These are phyloP conservation scores for Loris lydekkerianus DNA, from an alignment of 2,797 vertebrate species.

Conservation along the genomic window DNA sequence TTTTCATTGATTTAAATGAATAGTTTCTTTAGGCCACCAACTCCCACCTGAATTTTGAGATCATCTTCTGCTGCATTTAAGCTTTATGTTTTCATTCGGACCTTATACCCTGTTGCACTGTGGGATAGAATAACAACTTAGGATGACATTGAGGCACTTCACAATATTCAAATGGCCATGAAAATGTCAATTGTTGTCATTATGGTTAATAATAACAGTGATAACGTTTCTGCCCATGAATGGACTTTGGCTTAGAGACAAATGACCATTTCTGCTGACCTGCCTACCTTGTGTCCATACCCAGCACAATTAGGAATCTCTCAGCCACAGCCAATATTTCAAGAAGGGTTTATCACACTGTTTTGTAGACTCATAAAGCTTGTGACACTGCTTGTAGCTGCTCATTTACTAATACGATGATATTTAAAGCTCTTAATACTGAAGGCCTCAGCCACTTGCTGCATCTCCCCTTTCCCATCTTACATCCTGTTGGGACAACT, in stretches of 20 bases:
- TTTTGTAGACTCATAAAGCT: constrained; percentile 69
- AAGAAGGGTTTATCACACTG: constrained; percentile 72
- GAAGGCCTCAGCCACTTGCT: constrained; percentile 11
- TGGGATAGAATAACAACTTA: background rate
- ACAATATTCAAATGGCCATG: constrained; percentile 47
- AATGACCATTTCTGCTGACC: constrained; percentile 62
- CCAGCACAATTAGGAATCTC: constrained; percentile 69
- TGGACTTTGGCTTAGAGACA: constrained; percentile 71
- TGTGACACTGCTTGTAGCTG: constrained; percentile 62
- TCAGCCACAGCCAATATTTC: constrained; percentile 79
- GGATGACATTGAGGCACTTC: background rate
- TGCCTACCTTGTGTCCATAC: background rate
- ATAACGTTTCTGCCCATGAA: constrained; percentile 4
- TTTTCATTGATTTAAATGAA: background rate
- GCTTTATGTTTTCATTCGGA: background rate
- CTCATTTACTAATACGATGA: constrained; percentile 66
- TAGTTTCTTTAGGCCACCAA: background rate
- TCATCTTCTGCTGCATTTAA: background rate
- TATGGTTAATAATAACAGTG: constrained; percentile 56
- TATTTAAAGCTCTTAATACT: constrained; percentile 65
- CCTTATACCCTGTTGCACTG: background rate
- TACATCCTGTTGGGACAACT: constrained; percentile 71
- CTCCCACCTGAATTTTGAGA: background rate
- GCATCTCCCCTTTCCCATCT: constrained; percentile 33
- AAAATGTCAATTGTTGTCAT: constrained; percentile 24